Evolutionary conservation across 2,888 invertebrate genomes (phyloP), one percentile per base, ranked within the genome.

Genomic region (Baccha elongata): DNA sequence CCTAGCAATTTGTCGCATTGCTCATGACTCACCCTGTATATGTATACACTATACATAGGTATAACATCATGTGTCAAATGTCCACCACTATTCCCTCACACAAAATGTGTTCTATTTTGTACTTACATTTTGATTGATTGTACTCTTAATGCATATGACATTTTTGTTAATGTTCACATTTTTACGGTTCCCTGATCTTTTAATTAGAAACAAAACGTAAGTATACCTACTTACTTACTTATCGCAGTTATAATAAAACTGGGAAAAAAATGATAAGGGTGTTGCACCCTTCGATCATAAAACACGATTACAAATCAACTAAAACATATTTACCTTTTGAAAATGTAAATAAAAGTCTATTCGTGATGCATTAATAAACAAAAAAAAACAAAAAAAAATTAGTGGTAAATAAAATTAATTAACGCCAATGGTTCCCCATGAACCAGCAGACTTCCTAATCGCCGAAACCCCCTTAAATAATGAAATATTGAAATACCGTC

Each of bases 181-280:
- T 75, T 75, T 52, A 75, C 48, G 75, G 71, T 75, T 50, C 75
- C 60, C 75, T 75, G 71, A 71, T 76, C 65, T 62, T 76, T 76
- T 72, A 81, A 81, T 81, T 76, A 81, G 48, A 35, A 32, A 76
- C 71, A 76, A 76, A 81, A 76, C 65, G 75, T 17, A n/a, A 6
- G 6, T 69, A 13, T 40, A 13, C n/a, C n/a, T n/a, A n/a, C n/a
- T n/a, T n/a, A n/a, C n/a, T n/a, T n/a, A n/a, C 37, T 40, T 40
- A 40, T 40, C 37, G 13, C n/a, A n/a, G n/a, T n/a, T n/a, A n/a
- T n/a, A n/a, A n/a, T n/a, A n/a, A n/a, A n/a, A n/a, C n/a, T n/a
- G n/a, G n/a, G n/a, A n/a, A n/a, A n/a, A n/a, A n/a, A n/a, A n/a
- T 32, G 32, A 40, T 35, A 68, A 53, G 35, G 55, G 79, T 62